A percentile compares a stretch with the other conserved stretches of the same genome.
phyloP scores from a whole-genome alignment of 2,113 vertebrate genomes.

The Synodontis membranacea region DNA sequence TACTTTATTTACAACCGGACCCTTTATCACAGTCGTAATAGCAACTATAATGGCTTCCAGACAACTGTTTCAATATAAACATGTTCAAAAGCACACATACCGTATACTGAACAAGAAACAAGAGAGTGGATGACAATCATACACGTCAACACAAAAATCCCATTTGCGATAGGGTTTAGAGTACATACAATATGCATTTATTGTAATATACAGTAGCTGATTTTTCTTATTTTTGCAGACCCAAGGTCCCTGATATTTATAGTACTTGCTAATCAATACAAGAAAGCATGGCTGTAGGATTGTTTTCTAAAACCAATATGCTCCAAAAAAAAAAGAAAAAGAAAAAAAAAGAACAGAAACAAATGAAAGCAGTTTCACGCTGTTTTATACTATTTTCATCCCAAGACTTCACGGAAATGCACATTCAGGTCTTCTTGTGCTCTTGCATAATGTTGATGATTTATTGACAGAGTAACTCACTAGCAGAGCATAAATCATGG shows the following conservation, averaged over 20 bases:
- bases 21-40: not conserved
- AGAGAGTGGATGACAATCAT: not conserved
- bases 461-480: conserved; percentile 45
- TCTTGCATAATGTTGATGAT: conserved; percentile 17
- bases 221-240: conserved; percentile 15
- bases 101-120: not conserved
- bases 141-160: not conserved
- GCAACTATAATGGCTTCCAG: not conserved
- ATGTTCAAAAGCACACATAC: not conserved
- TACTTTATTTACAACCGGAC: not conserved
- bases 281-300: not conserved
- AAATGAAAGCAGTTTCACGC: not conserved
- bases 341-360: not conserved
- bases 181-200: not conserved
- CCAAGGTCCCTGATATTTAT: conserved; percentile 26
- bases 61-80: not conserved
- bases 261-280: conserved; percentile 16
- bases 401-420: conserved; percentile 7
- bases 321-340: not conserved
- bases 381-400: not conserved
- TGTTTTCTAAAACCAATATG: conserved; percentile 13
- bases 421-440: conserved; percentile 13
- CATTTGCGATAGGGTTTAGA: not conserved
- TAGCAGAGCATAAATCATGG: conserved; percentile 45
- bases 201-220: not conserved